Percentiles rank a stretch among this genome's conserved stretches.
Conservation (phyloP, 2,888 invertebrate genomes). For the Aphidius colemani region DNA sequence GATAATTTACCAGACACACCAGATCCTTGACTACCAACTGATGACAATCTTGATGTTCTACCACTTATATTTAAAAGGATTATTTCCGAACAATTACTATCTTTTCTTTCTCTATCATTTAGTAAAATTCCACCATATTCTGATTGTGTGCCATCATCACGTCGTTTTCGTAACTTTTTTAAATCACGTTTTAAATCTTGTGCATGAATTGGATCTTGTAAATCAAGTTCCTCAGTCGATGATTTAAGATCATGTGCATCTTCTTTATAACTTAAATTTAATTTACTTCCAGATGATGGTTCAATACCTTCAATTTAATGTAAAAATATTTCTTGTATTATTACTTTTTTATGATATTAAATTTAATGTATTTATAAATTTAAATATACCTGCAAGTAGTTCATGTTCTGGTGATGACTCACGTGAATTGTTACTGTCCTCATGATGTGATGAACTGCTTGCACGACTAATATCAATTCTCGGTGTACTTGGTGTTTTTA, state of each 20-base stretch:
- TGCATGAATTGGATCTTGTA: slow-evolving; percentile 70
- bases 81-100: slow-evolving; percentile 78
- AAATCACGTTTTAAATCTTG: slow-evolving; percentile 53
- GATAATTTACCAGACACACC: slow-evolving; percentile 62
- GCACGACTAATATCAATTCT: slow-evolving; percentile 89
- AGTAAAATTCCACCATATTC: slow-evolving; percentile 57
- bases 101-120: slow-evolving; percentile 70
- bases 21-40: slow-evolving; percentile 81
- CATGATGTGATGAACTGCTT: slow-evolving; percentile 84
- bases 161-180: slow-evolving; percentile 55
- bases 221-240: slow-evolving; percentile 86
- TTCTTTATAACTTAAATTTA: slow-evolving; percentile 65
- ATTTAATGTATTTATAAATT: slow-evolving; percentile 5
- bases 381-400: slow-evolving; percentile 67
- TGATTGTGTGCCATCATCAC: slow-evolving; percentile 54
- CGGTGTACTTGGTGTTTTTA: slow-evolving; percentile 75
- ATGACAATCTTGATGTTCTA: slow-evolving; percentile 80
- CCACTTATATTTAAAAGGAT: slow-evolving; percentile 73
- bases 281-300: slow-evolving; percentile 51
- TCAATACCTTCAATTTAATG: slow-evolving; percentile 45
- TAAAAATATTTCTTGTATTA: neutral
- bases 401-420: slow-evolving; percentile 86
- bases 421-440: slow-evolving; percentile 69
- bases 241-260: slow-evolving; percentile 84
- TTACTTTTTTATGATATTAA: neutral